A percentile compares a stretch with the other conserved stretches of the same genome.
Conservation (phyloP, 2,113 vertebrate genomes). For the Oncorhynchus clarkii region DNA sequence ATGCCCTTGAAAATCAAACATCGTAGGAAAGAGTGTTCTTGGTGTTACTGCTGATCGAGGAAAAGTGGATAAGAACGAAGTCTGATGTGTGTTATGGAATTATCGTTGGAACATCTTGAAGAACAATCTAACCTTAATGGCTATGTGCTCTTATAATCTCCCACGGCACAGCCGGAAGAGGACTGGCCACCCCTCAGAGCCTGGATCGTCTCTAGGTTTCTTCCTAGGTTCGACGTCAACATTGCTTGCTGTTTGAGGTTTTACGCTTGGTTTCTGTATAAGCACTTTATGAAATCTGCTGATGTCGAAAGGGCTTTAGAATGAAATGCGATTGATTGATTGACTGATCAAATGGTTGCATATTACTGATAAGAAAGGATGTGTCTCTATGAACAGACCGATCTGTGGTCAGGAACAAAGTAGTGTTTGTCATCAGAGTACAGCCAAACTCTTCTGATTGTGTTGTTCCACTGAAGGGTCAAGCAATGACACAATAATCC, state of each 20-base stretch:
- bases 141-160: too few relatives aligned
- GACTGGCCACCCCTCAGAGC: too few relatives aligned
- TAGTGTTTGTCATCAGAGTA: slow-evolving; percentile 53
- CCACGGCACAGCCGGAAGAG: too few relatives aligned
- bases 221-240: too few relatives aligned
- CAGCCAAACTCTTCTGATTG: slow-evolving; percentile 55
- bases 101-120: neutral
- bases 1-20: neutral
- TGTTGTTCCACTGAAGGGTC: slow-evolving; percentile 7
- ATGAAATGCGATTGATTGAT: slow-evolving; percentile 1
- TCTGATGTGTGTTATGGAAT: neutral
- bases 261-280: too few relatives aligned
- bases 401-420: slow-evolving; percentile 67
- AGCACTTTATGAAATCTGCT: too few relatives aligned
- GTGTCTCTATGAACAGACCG: slow-evolving; percentile 66
- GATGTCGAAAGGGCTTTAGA: too few relatives aligned
- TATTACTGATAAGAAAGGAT: slow-evolving; percentile 56
- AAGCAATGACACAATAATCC: too few relatives aligned
- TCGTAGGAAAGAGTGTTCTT: neutral
- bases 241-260: too few relatives aligned
- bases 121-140: too few relatives aligned
- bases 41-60: neutral
- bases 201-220: too few relatives aligned
- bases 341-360: slow-evolving; percentile 56
- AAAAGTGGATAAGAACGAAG: neutral